Percentiles rank a stretch among this genome's conserved stretches.
phyloP scores from a whole-genome alignment of 2,888 invertebrate genomes.

The Opisthograptis luteolata region DNA sequence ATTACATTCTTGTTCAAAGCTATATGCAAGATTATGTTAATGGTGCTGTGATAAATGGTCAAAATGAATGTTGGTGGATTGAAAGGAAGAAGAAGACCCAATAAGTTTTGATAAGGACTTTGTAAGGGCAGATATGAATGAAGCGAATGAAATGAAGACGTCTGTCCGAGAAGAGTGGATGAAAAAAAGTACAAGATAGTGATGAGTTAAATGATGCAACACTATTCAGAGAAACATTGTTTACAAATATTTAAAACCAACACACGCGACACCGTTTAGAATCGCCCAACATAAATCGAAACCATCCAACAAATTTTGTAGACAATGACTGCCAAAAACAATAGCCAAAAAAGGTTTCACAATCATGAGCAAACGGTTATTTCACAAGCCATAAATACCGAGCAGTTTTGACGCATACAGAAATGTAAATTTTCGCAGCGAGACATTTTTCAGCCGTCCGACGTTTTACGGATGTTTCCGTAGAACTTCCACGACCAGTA shows the following conservation, averaged over 20 bases:
- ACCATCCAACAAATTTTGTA: background rate
- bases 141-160: too few species aligned
- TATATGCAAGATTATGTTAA: background rate
- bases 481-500: constrained; percentile 31
- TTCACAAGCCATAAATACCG: constrained; percentile 28
- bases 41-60: too few species aligned
- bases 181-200: too few species aligned
- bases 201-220: too few species aligned
- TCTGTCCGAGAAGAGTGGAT: too few species aligned
- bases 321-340: constrained; percentile 16
- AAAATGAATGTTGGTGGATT: too few species aligned
- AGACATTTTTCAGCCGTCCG: constrained; percentile 40
- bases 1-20: background rate
- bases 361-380: constrained; percentile 9
- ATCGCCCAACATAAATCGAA: background rate
- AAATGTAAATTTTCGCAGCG: constrained; percentile 42
- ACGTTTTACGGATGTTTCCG: constrained; percentile 47
- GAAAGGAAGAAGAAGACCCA: too few species aligned
- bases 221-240: too few species aligned
- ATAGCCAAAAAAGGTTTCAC: constrained; percentile 16
- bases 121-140: too few species aligned
- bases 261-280: too few species aligned
- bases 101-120: too few species aligned
- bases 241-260: too few species aligned
- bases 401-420: constrained; percentile 30